Evolutionary conservation across 2,113 vertebrate genomes (phyloP).

Genomic region (Phrynosoma platyrhinos): DNA sequence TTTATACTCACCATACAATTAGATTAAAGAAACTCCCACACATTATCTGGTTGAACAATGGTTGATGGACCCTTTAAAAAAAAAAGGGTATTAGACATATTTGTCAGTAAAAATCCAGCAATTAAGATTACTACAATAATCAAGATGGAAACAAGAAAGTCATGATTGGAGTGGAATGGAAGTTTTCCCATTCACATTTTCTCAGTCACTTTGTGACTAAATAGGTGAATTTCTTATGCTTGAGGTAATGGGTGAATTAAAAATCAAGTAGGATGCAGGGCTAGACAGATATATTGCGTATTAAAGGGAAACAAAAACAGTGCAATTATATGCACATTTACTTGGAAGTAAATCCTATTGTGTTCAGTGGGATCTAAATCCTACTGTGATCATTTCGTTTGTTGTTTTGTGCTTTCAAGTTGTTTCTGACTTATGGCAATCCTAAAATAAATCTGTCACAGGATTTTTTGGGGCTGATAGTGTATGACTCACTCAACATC

Average conservation of each 20-base stretch:
- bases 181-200: slow-evolving; percentile 28
- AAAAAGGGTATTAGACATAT: slow-evolving; percentile 62
- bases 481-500: no score
- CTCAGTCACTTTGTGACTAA: slow-evolving; percentile 28
- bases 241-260: slow-evolving; percentile 22
- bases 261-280: slow-evolving; percentile 5
- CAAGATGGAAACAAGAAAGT: slow-evolving; percentile 48
- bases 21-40: slow-evolving; percentile 59
- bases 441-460: no score
- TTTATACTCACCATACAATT: slow-evolving; percentile 50
- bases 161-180: slow-evolving; percentile 49
- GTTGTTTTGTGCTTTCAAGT: no score
- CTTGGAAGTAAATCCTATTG: background rate
- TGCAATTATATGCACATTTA: background rate
- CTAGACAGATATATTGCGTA: slow-evolving; percentile 10
- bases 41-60: slow-evolving; percentile 63
- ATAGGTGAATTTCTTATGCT: slow-evolving; percentile 48
- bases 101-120: slow-evolving; percentile 54
- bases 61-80: slow-evolving; percentile 55
- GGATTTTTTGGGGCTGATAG: no score
- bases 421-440: no score
- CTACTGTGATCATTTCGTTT: no score
- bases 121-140: slow-evolving; percentile 53
- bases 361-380: background rate
- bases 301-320: slow-evolving; percentile 13